phyloP scores from a whole-genome alignment of 2,797 vertebrate genomes.

The Ptychobarbus kaznakovi region DNA sequence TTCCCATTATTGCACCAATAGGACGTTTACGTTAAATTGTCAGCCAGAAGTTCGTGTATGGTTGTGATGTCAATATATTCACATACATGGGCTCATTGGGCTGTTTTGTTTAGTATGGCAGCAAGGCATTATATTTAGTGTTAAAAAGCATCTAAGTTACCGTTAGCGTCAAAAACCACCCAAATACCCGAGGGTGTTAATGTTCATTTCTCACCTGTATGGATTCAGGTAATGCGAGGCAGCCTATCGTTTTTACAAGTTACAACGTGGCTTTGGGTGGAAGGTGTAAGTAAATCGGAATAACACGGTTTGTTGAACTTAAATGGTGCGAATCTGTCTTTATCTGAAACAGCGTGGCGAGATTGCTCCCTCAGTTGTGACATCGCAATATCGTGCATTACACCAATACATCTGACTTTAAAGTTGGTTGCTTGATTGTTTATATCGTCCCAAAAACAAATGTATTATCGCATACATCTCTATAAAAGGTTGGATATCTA shows the following conservation, averaged over 20 bases:
- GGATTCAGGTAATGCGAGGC: neutral
- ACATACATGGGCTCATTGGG: neutral
- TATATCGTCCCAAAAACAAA: neutral
- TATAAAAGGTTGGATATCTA: neutral
- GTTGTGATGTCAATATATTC: neutral
- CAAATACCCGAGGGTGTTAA: neutral
- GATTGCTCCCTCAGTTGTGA: neutral
- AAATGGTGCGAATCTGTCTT: neutral
- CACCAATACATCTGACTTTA: neutral
- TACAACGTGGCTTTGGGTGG: neutral
- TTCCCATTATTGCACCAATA: neutral
- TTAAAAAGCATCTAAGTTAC: neutral
- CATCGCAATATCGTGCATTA: neutral
- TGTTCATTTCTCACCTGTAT: neutral
- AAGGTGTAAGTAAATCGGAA: slow-evolving; percentile 1
- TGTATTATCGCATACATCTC: neutral
- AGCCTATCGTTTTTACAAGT: neutral
- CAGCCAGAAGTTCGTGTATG: slow-evolving; percentile 15
- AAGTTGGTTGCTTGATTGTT: neutral
- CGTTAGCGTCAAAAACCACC: neutral
- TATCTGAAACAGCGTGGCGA: neutral
- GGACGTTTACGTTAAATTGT: slow-evolving; percentile 9
- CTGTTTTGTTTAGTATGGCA: neutral
- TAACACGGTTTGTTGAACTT: neutral
- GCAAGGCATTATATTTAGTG: neutral